Base-by-base conservation (phyloP, 2,888 invertebrate species). In the Drepana falcataria region DNA sequence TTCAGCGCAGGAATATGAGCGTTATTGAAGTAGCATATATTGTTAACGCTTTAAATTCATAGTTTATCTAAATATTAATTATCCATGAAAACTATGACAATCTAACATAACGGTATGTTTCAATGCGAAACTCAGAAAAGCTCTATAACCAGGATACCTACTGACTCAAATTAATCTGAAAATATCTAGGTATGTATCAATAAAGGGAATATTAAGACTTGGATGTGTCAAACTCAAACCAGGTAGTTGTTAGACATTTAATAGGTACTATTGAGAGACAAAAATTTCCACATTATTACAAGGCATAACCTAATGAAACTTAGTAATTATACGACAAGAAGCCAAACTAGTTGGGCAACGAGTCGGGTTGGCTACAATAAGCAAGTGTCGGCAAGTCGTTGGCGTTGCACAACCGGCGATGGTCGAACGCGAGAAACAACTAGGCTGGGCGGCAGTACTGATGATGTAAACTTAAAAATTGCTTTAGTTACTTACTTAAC, bases 401-500 rank as follows among this genome's bases (percentile, higher is more conserved):
- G 73, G 66, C 64, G 79, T 91, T 90, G 87, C 87, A 87, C 89
- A 91, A 90, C 85, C 77, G 71, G 75, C 79, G 85, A 86, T 87
- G 85, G 89, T 79, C 85, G 89, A 86, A 85, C 87, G 85, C 89
- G 89, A 88, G 90, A 89, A 88, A 87, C 85, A 89, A 90, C 90
- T 89, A 87, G 90, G 89, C 90, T 88, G 87, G 84, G 81, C 83
- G 79, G 83, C 81, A 75, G 74, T 68, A 77, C 68, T 78, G 87
- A 75, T 91, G 90, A 91, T 85, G 90, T 91, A 91, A 91, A 90
- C 86, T 84, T 83, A 87, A 90, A 90, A 91, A 91, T 88, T 90
- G 88, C 87, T 85, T 87, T 88, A 87, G 75, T 87, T 86, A 87
- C 86, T 87, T 87, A 88, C 87, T 87, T 87, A 87, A 87, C 85